These are phyloP conservation scores for Aythya baeri DNA, from an alignment of 2,113 vertebrate genomes.

Conservation along the genomic window DNA sequence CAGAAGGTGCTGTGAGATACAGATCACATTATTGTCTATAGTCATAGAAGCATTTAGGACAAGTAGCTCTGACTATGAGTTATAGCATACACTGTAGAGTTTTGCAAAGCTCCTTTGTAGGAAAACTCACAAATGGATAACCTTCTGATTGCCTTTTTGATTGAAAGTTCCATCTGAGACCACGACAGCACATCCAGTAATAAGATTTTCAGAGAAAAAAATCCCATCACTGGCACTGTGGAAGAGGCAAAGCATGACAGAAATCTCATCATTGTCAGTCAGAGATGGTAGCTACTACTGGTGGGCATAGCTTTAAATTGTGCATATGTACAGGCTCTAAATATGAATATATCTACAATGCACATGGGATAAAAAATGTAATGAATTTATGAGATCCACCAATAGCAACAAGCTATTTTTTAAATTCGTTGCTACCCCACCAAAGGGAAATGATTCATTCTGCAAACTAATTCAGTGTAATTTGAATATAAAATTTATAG, in stretches of 20 bases:
- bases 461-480: neutral
- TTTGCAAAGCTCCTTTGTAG: conserved; percentile 66
- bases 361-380: neutral
- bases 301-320: conserved; percentile 60
- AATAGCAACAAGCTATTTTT: neutral
- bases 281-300: conserved; percentile 64
- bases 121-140: conserved; percentile 78
- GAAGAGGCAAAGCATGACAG: conserved; percentile 79
- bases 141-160: conserved; percentile 85
- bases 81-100: conserved; percentile 49
- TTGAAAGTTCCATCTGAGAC: conserved; percentile 83
- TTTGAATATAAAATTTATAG: neutral
- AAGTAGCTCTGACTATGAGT: conserved; percentile 56
- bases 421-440: neutral
- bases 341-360: conserved; percentile 50
- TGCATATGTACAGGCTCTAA: conserved; percentile 72
- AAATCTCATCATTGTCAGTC: conserved; percentile 81
- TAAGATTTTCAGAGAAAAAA: conserved; percentile 83
- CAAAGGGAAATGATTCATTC: neutral
- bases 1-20: conserved; percentile 39
- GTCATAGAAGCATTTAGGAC: conserved; percentile 41
- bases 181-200: conserved; percentile 74
- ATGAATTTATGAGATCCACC: neutral
- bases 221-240: conserved; percentile 78
- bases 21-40: conserved; percentile 55